Base-by-base conservation (phyloP, 64 coral and sea anemone genomes). In the Anthopleura sola region DNA sequence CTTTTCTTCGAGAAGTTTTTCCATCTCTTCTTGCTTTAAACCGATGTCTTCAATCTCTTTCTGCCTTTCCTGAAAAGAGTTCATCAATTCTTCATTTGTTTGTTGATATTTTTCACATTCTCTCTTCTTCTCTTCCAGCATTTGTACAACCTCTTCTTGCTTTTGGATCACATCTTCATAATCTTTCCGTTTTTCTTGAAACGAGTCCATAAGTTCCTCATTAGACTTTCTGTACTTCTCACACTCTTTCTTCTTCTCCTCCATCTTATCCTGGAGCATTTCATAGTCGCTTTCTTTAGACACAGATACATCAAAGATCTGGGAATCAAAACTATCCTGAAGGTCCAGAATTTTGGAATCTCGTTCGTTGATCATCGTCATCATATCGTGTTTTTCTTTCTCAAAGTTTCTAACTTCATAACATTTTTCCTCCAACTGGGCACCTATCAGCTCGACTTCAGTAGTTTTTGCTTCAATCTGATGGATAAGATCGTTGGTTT, bases 401-500 rank as follows among this genome's bases (percentile, higher is more conserved):
- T 62, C 55, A 17, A 97, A 81, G 76, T 37, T 66, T 32, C 86
- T 50, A 10, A 93, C 83, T 24, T 92, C 90, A 23, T 24, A 79
- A 84, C 69, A 90, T 90, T 97, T 97, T 49, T 64, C 39, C 11
- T 90, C 84, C 31, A 97, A 55, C 51, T 92, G 57, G 31, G 24
- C 88, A 37, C 85, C 49, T 28, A 93, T 46, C n/a, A 62, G 49
- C 28, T 78, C 32, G 3, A 87, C 71, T 55, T 64, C 51, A 24
- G 87, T 57, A 9, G 84, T 57, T 58, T 90, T 92, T 9, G 68
- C 84, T 13, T 90, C 80, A 10, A 97, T 84, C 29, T 92, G 74
- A 54, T 78, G 54, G 36, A 97, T 89, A n/a, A 97, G 53, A 10
- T 83, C 85, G 8, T 97, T 86, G 28, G 94, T 97, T 40, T 97